Evolutionary conservation across 2,797 vertebrate genomes (phyloP).

Genomic region (Myotis planiceps): DNA sequence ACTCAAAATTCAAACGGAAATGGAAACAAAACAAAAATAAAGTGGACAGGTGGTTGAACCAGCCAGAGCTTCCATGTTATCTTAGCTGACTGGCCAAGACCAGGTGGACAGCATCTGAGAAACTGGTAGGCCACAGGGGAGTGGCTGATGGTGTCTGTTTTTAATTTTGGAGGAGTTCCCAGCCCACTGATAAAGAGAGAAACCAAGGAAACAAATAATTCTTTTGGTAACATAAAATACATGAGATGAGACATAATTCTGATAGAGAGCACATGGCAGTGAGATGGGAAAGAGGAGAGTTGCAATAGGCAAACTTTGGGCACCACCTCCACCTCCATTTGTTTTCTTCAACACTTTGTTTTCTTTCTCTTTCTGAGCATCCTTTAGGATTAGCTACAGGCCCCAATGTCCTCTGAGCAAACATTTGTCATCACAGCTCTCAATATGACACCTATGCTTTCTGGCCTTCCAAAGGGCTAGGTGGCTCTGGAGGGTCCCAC

Average conservation of each 20-base stretch:
- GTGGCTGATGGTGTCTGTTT: slow-evolving; percentile 23
- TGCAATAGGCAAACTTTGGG: not conserved
- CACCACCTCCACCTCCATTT: not conserved
- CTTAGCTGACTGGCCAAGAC: slow-evolving; percentile 59
- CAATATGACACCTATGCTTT: not conserved
- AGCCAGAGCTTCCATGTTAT: slow-evolving; percentile 65
- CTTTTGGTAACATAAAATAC: slow-evolving; percentile 48
- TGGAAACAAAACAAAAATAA: slow-evolving; percentile 67
- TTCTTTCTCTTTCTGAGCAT: slow-evolving; percentile 3
- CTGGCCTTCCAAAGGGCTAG: not conserved
- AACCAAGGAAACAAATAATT: slow-evolving; percentile 72
- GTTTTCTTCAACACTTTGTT: not conserved
- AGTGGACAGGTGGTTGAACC: slow-evolving; percentile 64
- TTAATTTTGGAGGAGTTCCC: slow-evolving; percentile 58
- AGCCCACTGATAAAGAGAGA: slow-evolving; percentile 70
- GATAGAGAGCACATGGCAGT: not conserved
- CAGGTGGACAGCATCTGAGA: slow-evolving; percentile 54
- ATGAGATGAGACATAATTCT: slow-evolving; percentile 61
- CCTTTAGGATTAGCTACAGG: not conserved
- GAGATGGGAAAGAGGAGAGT: not conserved
- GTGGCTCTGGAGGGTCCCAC: not conserved
- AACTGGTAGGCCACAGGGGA: slow-evolving; percentile 47
- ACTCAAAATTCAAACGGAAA: slow-evolving; percentile 69
- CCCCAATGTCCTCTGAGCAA: not conserved
- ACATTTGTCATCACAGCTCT: not conserved